Percentiles rank a stretch among this genome's conserved stretches.
Evolutionary conservation across 2,113 vertebrate genomes (phyloP).

Genomic region (Onychorhynchus coronatus): DNA sequence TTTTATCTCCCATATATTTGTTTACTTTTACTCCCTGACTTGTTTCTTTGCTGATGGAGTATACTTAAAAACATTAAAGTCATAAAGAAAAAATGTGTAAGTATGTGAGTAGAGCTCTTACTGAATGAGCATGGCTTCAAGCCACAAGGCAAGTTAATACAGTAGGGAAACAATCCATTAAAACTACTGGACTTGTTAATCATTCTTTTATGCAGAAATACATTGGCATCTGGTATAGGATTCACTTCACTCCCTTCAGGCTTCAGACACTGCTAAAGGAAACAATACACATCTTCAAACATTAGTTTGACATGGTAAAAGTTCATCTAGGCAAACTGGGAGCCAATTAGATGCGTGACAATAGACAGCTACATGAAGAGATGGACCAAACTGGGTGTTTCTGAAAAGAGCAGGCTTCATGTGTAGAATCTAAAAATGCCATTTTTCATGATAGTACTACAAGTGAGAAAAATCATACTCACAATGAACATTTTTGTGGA

Average conservation of each 20-base stretch:
- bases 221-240: background rate
- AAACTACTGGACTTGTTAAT: background rate
- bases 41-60: background rate
- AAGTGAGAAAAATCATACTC: background rate
- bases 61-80: background rate
- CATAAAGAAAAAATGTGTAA: background rate
- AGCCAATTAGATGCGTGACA: conserved; percentile 34
- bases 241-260: background rate
- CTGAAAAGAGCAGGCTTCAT: conserved; percentile 52
- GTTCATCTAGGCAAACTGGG: conserved; percentile 46
- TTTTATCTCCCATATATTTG: background rate
- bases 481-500: background rate
- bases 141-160: background rate
- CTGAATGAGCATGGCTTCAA: background rate
- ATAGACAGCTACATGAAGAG: conserved; percentile 30
- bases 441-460: background rate
- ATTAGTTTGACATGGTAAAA: conserved; percentile 58
- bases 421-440: background rate
- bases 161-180: background rate
- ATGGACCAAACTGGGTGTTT: background rate
- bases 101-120: background rate
- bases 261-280: background rate
- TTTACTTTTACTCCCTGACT: background rate
- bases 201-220: background rate
- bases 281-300: conserved; percentile 15